phyloP scores from a whole-genome alignment of 2,888 invertebrate species.

The Drosophila yooni region DNA sequence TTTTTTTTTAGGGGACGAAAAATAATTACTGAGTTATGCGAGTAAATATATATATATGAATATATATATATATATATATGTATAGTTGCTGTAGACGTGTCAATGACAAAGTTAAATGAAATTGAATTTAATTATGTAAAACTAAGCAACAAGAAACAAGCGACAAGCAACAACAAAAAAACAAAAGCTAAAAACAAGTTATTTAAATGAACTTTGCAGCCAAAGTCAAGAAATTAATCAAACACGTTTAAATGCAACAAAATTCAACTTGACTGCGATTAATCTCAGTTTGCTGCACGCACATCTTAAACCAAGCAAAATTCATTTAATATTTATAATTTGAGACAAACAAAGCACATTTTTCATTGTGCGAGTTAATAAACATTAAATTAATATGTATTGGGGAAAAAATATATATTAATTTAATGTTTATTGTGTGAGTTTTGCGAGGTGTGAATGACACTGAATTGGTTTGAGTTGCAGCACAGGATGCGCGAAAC shows the following conservation, averaged over 20 bases:
- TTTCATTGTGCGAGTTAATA: no score
- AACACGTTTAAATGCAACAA: constrained; percentile 22
- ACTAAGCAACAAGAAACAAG: constrained; percentile 5
- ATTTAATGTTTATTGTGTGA: constrained; percentile 7
- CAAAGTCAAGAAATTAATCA: constrained; percentile 32
- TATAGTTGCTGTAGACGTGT: constrained; percentile 33
- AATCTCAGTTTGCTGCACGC: constrained; percentile 12
- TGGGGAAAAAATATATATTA: no score
- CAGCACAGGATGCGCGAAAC: not conserved
- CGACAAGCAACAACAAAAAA: not conserved
- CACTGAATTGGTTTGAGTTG: constrained; percentile 9
- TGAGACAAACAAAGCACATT: constrained; percentile 32
- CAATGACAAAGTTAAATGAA: constrained; percentile 56
- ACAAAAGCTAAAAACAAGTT: constrained; percentile 42
- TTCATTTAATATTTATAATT: constrained; percentile 37
- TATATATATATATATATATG: not conserved
- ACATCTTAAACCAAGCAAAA: constrained; percentile 27
- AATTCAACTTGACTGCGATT: constrained; percentile 20
- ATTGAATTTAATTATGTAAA: constrained; percentile 56
- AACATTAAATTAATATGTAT: no score
- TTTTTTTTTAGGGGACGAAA: constrained; percentile 22
- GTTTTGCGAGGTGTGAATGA: constrained; percentile 25
- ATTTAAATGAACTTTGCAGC: constrained; percentile 31
- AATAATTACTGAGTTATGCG: constrained; percentile 33
- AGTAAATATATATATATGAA: constrained; percentile 2